Base-by-base conservation (phyloP, 2,113 vertebrate genomes). In the Podarcis raffonei region DNA sequence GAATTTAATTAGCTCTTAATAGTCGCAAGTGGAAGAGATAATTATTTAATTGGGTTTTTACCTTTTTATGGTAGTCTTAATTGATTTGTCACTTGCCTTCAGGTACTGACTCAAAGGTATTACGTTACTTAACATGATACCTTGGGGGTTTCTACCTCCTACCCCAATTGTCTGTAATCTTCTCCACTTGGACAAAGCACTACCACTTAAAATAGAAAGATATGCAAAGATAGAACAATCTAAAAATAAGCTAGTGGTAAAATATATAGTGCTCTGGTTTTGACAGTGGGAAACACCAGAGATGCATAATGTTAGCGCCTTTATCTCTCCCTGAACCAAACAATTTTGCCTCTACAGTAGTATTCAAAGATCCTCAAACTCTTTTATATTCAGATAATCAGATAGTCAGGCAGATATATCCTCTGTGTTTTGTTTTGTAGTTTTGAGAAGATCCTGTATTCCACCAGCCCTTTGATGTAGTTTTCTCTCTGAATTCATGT, bases 1-100 rank as follows among this genome's bases (percentile, higher is more conserved):
- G 62, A 81, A 71, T 68, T 90, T 90, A 86, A 83, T 90, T 90
- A 87, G 89, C 65, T 86, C 84, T 90, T 90, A 90, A 78, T 83
- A 86, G 80, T 76, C 84, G 53, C 89, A 68, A 83, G 81, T 90
- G 83, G 65, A 89, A 85, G 12, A 87, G 82, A 80, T 81, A 2
- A 30, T 93, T 39, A 84, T 94, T 94, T 93, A 87, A 88, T 48
- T 75, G 83, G 83, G 22, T 13, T 42, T 57, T 91, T 69, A 53
- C 66, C 86, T 92, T 84, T 88, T 57, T 22, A 13, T n/a, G 23
- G 16, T 87, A 89, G 76, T 82, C 16, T 42, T 69, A 90, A 25
- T 68, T 92, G 42, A 16, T 92, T 82, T 88, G 35, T 37, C 7
- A 1, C 23, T 25, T 91, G 23, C 85, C 77, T 94, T 94, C 32